Evolutionary conservation across 1,140 invertebrate species (phyloP).

Genomic region (Aplysia californica): DNA sequence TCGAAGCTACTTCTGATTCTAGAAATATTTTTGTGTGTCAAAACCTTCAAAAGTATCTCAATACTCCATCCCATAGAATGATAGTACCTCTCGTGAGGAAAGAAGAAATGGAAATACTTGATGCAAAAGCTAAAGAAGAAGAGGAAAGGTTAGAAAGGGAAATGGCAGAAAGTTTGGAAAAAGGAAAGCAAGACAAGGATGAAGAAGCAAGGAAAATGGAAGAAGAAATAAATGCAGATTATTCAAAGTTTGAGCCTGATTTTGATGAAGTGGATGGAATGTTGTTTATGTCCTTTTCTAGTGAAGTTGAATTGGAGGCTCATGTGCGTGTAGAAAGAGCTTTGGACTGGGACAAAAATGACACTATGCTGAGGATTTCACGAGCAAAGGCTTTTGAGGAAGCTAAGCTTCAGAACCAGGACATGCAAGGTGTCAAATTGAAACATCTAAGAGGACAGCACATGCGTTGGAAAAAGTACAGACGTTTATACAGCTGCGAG

Average conservation of each 20-base stretch:
- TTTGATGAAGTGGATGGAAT: constrained; percentile 61
- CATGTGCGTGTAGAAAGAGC: constrained; percentile 56
- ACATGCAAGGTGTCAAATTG: constrained; percentile 36
- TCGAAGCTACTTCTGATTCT: constrained; percentile 7
- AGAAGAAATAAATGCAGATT: constrained; percentile 5
- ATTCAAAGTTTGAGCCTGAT: constrained; percentile 50
- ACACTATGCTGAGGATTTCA: constrained; percentile 33
- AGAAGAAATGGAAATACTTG: constrained; percentile 31
- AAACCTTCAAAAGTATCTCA: constrained; percentile 29
- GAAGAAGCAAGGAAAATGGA: constrained; percentile 8
- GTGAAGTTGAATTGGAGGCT: constrained; percentile 49
- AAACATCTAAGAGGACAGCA: constrained; percentile 55
- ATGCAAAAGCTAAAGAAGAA: constrained; percentile 42
- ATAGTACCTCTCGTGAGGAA: constrained; percentile 30
- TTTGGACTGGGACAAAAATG: constrained; percentile 43
- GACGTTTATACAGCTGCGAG: constrained; percentile 49
- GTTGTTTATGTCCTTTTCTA: constrained; percentile 59
- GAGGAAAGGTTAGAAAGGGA: constrained; percentile 27
- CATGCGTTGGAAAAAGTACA: constrained; percentile 54
- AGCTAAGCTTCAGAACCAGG: constrained; percentile 8
- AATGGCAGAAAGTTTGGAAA: neutral
- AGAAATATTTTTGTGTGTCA: constrained; percentile 18
- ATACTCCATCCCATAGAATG: constrained; percentile 29
- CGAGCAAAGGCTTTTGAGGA: constrained; percentile 37
- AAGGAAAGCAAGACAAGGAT: constrained; percentile 9